phyloP scores from a whole-genome alignment of 2,113 vertebrate genomes.

The Genyomyrus donnyi region DNA sequence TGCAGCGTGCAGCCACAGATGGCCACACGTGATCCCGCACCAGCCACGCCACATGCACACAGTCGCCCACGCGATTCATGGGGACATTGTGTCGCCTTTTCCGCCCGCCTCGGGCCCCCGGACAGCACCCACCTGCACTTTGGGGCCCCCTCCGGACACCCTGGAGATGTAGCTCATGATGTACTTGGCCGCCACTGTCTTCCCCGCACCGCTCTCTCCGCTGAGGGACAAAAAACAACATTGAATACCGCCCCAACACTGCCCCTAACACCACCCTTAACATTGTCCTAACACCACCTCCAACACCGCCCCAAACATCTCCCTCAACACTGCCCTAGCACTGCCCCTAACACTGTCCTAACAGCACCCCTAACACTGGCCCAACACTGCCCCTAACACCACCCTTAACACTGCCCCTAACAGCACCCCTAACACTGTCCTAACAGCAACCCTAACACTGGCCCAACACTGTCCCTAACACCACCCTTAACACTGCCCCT shows the following conservation, averaged over 20 bases:
- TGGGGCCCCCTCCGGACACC: constrained; percentile 88
- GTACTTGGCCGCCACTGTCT: constrained; percentile 95
- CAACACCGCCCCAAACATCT: background rate
- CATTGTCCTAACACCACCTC: background rate
- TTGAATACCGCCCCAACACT: background rate
- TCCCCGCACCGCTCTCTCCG: constrained; percentile 92
- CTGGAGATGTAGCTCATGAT: constrained; percentile 94
- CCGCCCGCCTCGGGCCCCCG: background rate
- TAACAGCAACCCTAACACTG: background rate
- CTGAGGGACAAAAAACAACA: constrained; percentile 47
- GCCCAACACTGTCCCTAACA: background rate
- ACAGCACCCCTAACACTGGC: background rate
- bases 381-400: background rate
- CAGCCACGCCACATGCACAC: background rate
- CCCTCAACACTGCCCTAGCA: background rate
- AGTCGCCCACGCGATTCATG: background rate
- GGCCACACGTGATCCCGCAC: no score
- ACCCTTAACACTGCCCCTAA: background rate
- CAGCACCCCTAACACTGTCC: no score
- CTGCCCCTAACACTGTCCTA: background rate
- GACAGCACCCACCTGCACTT: constrained; percentile 75
- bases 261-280: background rate
- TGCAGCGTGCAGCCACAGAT: background rate
- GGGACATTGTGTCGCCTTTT: background rate
- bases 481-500: background rate